Evolutionary conservation across 2,888 invertebrate genomes (phyloP), one percentile per base, ranked within the genome.

Genomic region (Anarsia innoxiella): DNA sequence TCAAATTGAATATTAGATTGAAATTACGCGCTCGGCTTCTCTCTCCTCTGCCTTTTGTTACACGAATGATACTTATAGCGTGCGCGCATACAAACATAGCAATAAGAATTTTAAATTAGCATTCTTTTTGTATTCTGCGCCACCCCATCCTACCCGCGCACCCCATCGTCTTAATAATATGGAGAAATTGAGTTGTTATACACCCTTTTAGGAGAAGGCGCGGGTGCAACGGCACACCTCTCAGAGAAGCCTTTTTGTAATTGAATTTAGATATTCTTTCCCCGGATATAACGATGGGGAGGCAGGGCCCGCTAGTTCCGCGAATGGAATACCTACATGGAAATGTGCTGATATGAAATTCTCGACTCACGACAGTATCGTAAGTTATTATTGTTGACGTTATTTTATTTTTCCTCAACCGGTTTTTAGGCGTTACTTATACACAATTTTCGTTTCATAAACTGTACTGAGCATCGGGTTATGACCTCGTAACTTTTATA

Each of bases 41-140:
- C 69, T 66, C 69, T 74, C 72, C 72, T 72, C 67, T 71, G 65
- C 59, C 72, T 72, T 73, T 82, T 80, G 76, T 83, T 79, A 72
- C 74, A 64, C 61, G 73, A 73, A 68, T 73, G 79, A 79, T 78
- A 80, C 73, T 79, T 76, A 82, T 72, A 72, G 79, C 82, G 79
- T 78, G 72, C 71, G 80, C 82, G 83, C 83, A 82, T 76, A 80
- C 74, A 72, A 75, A 79, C 76, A 73, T 63, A 65, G 73, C 71
- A 80, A 82, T 82, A 80, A 73, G 79, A 82, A 80, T 83, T 82
- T 83, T 78, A 83, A 84, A 84, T 84, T 83, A 82, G 84, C 83
- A 82, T 83, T 82, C 79, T 84, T 84, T 82, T 82, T 82, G 79
- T 80, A 72, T 65, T 70, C 66, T 68, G 57, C 48, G 64, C 77